A percentile compares a stretch with the other conserved stretches of the same genome.
Conservation (phyloP, 2,888 invertebrate genomes). For the Lepidocyrtinus sp. region DNA sequence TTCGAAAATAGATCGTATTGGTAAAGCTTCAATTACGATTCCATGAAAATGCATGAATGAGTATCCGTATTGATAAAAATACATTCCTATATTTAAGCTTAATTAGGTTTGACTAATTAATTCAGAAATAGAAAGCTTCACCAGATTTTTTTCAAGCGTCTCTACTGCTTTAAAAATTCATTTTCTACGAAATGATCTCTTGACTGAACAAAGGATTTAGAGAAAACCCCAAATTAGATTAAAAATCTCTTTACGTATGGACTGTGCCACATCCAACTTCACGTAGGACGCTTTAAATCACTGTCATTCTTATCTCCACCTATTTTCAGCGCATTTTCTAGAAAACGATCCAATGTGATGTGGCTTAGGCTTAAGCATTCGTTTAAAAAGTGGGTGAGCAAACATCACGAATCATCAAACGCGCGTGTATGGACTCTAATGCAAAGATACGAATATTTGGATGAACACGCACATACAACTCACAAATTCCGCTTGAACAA, state of each 20-base stretch:
- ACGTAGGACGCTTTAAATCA: conserved; percentile 53
- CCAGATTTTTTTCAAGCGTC: no score
- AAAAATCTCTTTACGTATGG: background rate
- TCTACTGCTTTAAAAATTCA: no score
- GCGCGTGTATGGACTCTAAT: no score
- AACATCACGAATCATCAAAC: conserved; percentile 15
- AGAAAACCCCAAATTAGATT: no score
- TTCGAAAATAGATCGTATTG: no score
- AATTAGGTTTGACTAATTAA: no score
- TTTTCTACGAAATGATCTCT: no score
- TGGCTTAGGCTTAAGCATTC: background rate
- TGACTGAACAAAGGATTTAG: conserved; percentile 12
- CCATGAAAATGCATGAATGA: no score
- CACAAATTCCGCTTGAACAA: conserved; percentile 30
- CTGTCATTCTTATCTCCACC: conserved; percentile 59
- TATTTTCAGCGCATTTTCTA: conserved; percentile 52
- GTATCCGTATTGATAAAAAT: no score
- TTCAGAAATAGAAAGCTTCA: no score
- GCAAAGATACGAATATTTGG: background rate
- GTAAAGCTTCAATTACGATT: no score
- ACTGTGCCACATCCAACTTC: background rate
- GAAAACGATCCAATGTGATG: conserved; percentile 35
- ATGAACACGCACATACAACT: conserved; percentile 31
- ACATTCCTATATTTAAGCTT: no score
- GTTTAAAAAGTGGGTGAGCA: background rate